Base-by-base conservation (phyloP, 1,140 invertebrate genomes). In the Sinella curviseta region DNA sequence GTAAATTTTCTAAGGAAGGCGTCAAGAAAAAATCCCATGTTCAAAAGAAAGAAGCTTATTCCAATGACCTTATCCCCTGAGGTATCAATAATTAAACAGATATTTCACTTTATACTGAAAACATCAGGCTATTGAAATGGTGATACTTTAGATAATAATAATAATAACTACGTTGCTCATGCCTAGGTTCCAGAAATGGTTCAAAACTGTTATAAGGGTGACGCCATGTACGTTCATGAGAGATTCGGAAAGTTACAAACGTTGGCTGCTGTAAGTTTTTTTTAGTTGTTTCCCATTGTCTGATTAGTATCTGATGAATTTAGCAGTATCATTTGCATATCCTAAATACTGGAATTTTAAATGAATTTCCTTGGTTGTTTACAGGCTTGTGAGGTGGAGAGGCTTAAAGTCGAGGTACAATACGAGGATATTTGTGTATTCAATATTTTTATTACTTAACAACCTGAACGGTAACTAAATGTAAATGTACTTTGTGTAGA, bases 111-210 rank as follows among this genome's bases (percentile, higher is more conserved):
- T 48, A 48, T 48, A 48, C n/a, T n/a, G n/a, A n/a, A n/a, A n/a
- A n/a, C n/a, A n/a, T n/a, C n/a, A n/a, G n/a, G n/a, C n/a, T n/a
- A n/a, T n/a, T n/a, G n/a, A n/a, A n/a, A n/a, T n/a, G n/a, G n/a
- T n/a, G n/a, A n/a, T n/a, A n/a, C n/a, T n/a, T n/a, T n/a, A n/a
- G n/a, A n/a, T n/a, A n/a, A n/a, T n/a, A n/a, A n/a, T n/a, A n/a
- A n/a, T n/a, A n/a, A n/a, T n/a, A n/a, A n/a, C n/a, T n/a, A n/a
- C n/a, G 8, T 48, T 48, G 39, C 20, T 48, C 39, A 8, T 8
- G 39, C 39, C 20, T 70, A 70, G 65, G n/a, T 70, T 33, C 65
- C 65, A 2, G 65, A 70, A 70, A 70, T 70, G 65, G 30, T 70
- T 16, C 26, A 31, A 33, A 70, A 70, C n/a, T 70, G 65, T 30